Percentiles rank a stretch among this genome's conserved stretches.
These are phyloP conservation scores for Siniperca knerii DNA, from an alignment of 2,113 vertebrate species.

Conservation along the genomic window DNA sequence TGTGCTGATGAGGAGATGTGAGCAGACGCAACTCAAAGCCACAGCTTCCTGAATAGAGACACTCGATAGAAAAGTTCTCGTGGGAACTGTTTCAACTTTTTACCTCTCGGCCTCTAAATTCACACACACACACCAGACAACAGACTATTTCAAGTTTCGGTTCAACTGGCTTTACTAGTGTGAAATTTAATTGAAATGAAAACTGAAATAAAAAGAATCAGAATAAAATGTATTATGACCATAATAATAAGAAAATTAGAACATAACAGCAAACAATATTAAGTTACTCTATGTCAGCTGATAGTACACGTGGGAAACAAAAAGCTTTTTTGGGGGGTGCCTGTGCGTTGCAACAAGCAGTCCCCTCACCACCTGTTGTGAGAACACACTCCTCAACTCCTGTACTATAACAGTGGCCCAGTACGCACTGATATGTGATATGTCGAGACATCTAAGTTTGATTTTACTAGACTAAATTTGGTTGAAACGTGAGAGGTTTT, in stretches of 20 bases:
- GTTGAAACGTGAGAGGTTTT: background rate
- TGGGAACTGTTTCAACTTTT: slow-evolving; percentile 87
- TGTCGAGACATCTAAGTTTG: background rate
- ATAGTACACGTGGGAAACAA: background rate
- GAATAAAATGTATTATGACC: background rate
- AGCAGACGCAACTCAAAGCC: slow-evolving; percentile 77
- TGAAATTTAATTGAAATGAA: background rate
- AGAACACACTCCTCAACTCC: background rate
- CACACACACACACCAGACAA: slow-evolving; percentile 1
- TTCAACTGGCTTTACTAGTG: slow-evolving; percentile 21
- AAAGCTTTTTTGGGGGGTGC: background rate
- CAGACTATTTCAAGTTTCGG: slow-evolving; percentile 26
- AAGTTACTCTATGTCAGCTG: too few relatives aligned
- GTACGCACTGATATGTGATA: background rate
- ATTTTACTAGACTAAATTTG: background rate
- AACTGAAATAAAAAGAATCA: background rate
- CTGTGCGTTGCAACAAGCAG: background rate
- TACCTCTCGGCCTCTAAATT: slow-evolving; percentile 67
- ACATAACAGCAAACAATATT: background rate
- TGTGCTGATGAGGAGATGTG: slow-evolving; percentile 67
- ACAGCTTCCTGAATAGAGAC: slow-evolving; percentile 88
- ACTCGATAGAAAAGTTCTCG: slow-evolving; percentile 85
- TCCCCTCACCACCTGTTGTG: too few relatives aligned
- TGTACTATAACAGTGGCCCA: background rate
- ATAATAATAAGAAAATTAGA: background rate